Percentiles rank a stretch among this genome's conserved stretches.
Evolutionary conservation across 2,113 vertebrate species (phyloP).

Genomic region (Piaya cayana): DNA sequence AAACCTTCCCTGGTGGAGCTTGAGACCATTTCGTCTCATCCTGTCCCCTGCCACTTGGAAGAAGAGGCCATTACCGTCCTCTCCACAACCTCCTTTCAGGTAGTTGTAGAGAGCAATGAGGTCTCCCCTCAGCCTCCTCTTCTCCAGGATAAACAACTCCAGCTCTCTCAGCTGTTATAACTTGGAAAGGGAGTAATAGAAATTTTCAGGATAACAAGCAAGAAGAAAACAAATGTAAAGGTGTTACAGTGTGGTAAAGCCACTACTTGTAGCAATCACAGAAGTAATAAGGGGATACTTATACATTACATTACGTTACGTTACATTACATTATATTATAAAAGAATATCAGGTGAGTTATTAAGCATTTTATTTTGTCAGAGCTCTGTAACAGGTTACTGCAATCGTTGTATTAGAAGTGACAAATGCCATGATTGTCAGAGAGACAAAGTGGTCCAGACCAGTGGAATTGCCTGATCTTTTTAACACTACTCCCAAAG

Average conservation of each 20-base stretch:
- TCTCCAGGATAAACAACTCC: no score
- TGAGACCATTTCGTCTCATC: no score
- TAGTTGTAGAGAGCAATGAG: no score
- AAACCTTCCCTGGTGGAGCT: no score
- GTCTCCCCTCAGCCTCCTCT: no score
- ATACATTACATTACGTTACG: no score
- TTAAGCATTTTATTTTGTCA: background rate
- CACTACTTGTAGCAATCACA: background rate
- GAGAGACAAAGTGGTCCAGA: background rate
- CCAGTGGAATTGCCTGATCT: background rate
- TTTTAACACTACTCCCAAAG: background rate
- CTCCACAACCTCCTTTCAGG: no score
- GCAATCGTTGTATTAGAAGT: background rate
- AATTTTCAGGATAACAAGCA: background rate
- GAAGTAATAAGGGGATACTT: background rate
- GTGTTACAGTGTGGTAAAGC: background rate
- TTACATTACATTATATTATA: background rate
- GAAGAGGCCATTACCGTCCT: no score
- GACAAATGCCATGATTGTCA: background rate
- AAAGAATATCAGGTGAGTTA: background rate
- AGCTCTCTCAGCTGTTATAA: no score
- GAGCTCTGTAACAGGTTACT: background rate
- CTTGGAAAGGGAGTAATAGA: background rate
- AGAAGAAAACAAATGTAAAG: background rate
- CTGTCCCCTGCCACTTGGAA: no score